Percentiles rank a stretch among this genome's conserved stretches.
Conservation (phyloP, 2,113 vertebrate species). For the Salminus brasiliensis region DNA sequence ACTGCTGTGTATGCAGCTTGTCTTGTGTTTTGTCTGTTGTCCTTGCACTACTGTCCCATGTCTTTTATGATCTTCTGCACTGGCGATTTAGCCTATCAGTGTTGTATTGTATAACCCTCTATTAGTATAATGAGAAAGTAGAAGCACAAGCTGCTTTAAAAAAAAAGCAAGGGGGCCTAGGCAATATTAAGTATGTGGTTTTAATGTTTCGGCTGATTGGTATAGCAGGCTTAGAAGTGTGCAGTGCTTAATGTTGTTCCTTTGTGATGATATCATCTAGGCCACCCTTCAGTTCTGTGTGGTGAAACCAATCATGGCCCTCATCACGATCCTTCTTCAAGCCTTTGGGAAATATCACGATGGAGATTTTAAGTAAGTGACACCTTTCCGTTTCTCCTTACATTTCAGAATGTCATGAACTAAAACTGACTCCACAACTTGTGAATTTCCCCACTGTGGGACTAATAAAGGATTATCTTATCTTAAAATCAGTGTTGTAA, state of each 20-base stretch:
- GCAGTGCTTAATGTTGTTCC: neutral
- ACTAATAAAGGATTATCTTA: too few species aligned
- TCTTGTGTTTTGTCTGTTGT: too few species aligned
- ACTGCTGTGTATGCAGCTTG: too few species aligned
- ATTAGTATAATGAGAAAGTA: too few species aligned
- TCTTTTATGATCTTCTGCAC: too few species aligned
- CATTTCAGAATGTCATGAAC: neutral
- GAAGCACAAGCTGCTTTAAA: too few species aligned
- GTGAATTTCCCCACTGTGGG: too few species aligned
- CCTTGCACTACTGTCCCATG: too few species aligned
- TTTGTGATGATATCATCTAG: constrained; percentile 69
- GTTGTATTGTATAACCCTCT: too few species aligned
- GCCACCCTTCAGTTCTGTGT: constrained; percentile 97
- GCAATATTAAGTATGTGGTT: neutral
- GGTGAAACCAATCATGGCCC: constrained; percentile 93
- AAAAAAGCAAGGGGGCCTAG: too few species aligned
- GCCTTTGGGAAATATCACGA: constrained; percentile 93
- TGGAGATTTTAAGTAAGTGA: constrained; percentile 93
- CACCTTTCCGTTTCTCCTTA: constrained; percentile 11
- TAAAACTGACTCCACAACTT: neutral
- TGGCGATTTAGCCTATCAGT: too few species aligned
- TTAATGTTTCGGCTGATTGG: neutral
- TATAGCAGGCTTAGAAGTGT: neutral
- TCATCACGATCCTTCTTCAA: constrained; percentile 91
- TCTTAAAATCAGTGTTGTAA: neutral